These are phyloP conservation scores for Drosophila seguyi DNA, from an alignment of 1,140 invertebrate species.

Conservation along the genomic window DNA sequence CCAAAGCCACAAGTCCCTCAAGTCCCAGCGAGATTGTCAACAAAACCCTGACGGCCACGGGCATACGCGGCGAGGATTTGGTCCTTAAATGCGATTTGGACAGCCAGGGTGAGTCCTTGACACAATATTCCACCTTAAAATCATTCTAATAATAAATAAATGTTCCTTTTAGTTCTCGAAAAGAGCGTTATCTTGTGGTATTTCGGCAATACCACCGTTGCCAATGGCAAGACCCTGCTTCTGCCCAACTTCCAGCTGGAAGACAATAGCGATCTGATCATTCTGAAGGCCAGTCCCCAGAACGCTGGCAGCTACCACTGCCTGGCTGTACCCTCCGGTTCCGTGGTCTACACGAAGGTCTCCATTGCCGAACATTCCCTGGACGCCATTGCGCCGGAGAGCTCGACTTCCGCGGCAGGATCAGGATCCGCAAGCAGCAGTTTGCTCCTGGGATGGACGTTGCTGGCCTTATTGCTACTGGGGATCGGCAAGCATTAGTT, in stretches of 20 bases:
- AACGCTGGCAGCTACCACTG: conserved; percentile 56
- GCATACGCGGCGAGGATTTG: conserved; percentile 57
- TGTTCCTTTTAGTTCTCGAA: not conserved
- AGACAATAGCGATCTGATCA: conserved; percentile 59
- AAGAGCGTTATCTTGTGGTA: conserved; percentile 51
- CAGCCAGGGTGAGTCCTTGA: conserved; percentile 25
- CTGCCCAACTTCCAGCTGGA: conserved; percentile 59
- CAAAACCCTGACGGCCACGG: conserved; percentile 34
- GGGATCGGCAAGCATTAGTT: conserved; percentile 24
- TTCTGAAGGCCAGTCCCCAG: conserved; percentile 58
- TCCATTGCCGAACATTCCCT: conserved; percentile 57
- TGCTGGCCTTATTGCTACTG: conserved; percentile 32
- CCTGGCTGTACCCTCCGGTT: conserved; percentile 32
- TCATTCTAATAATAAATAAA: not conserved
- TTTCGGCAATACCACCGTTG: conserved; percentile 22
- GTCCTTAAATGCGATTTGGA: conserved; percentile 47
- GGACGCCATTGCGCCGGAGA: conserved; percentile 66
- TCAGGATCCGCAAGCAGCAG: conserved; percentile 30
- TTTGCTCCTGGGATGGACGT: conserved; percentile 19
- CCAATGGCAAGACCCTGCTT: conserved; percentile 50
- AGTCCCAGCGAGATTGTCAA: conserved; percentile 9
- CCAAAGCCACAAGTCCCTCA: conserved; percentile 20
- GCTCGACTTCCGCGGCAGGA: conserved; percentile 53
- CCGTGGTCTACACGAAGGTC: conserved; percentile 41
- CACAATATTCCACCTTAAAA: too few species aligned